Base-by-base conservation (phyloP, 2,888 invertebrate species). In the Erebia ligea region DNA sequence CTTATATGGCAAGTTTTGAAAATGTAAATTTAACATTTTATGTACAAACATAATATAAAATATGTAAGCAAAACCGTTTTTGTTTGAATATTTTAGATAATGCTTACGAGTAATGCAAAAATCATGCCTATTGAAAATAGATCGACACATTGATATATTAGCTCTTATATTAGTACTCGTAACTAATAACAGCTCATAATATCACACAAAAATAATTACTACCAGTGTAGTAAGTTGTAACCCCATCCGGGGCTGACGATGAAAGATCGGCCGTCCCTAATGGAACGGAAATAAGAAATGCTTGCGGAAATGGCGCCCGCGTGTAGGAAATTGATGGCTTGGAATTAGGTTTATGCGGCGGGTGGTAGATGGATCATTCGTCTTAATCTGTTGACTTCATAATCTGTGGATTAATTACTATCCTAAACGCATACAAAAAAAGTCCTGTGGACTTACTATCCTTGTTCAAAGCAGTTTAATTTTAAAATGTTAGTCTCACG, bases 211-310 rank as follows among this genome's bases (percentile, higher is more conserved):
- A 65, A 59, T 57, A 59, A 63, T 62, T 13, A 52, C 34, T 52
- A 52, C 52, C 9, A 52, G 8, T 17, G n/a, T 6, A n/a, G n/a
- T 52, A 56, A 56, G 56, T 56, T 56, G 56, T 54, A 54, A 54
- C 19, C 11, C 10, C 19, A 54, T 19, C 54, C 54, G 54, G 10
- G 19, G 10, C 59, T 50, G 58, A 70, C 21, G 66, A 64, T 64
- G 69, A 70, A 70, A 69, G 72, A 69, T 72, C 48, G 61, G 68
- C 25, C 63, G 67, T 59, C 74, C 70, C 66, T 72, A 72, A 73
- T 72, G 62, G 71, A 67, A 70, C 72, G 73, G 75, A 75, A 71
- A 72, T 74, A 68, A 68, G 73, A 67, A 75, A 75, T 67, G 58
- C 56, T 71, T 64, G 62, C 75, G 75, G 75, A 75, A 72, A 75